Evolutionary conservation across 2,888 invertebrate species (phyloP), one percentile per base, ranked within the genome.

Genomic region (Habrosyne pyritoides): DNA sequence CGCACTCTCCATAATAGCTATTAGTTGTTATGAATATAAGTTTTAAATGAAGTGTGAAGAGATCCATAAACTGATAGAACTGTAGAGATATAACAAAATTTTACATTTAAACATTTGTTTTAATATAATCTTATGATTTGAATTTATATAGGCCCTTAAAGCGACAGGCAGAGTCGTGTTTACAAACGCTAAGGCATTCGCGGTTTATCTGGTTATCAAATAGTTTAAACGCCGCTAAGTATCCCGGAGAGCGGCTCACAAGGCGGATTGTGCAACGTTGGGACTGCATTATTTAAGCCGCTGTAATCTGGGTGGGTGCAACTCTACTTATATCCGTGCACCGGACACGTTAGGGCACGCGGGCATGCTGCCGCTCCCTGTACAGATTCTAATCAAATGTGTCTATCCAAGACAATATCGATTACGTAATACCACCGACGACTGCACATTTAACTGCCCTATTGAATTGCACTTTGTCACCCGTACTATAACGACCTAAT

Each of bases 211-310:
- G 63, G 60, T 76, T 71, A 83, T 81, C 76, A 76, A 76, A 79
- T 72, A 69, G 73, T 74, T 77, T 68, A 71, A 77, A 80, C 69
- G 70, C 69, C 60, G 63, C 67, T 69, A 61, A 67, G 66, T 69
- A 69, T 76, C 74, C 69, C 74, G 67, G 75, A 71, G 68, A 73
- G 68, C 64, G 50, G 72, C 67, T 71, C 70, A 67, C 67, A 74
- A 73, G 70, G 70, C 54, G 65, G 66, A 81, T 88, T 87, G 83
- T 83, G 84, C 77, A 88, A 85, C 71, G 63, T 63, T 57, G 71
- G 75, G 73, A 70, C 73, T 77, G 79, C 75, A 78, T 49, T 83
- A 79, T 80, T 75, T 79, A 61, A 81, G 73, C 67, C 64, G 72
- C 69, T 75, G 70, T 79, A 79, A 79, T 81, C 77, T 79, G 69